A percentile compares a stretch with the other conserved stretches of the same genome.
These are phyloP conservation scores for Cephonodes hylas DNA, from an alignment of 2,888 invertebrate species.

Conservation along the genomic window DNA sequence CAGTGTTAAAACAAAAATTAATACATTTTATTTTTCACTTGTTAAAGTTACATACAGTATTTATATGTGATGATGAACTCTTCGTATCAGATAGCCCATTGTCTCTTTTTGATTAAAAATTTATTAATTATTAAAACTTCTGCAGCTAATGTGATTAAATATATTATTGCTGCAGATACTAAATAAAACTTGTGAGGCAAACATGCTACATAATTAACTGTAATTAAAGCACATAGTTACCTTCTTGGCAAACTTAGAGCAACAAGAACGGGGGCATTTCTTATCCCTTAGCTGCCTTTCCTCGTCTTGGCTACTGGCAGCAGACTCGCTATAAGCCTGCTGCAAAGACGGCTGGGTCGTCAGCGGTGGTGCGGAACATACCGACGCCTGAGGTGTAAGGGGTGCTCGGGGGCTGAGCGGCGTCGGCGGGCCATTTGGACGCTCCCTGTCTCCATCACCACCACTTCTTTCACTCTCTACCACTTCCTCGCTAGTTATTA, in stretches of 20 bases:
- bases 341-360: slow-evolving; percentile 74
- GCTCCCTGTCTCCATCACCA: slow-evolving; percentile 60
- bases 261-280: slow-evolving; percentile 87
- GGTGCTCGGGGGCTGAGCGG: slow-evolving; percentile 70
- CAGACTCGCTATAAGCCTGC: slow-evolving; percentile 76
- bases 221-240: slow-evolving; percentile 65
- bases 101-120: no score
- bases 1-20: no score
- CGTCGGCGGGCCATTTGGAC: slow-evolving; percentile 73
- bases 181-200: no score
- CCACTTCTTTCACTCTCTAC: slow-evolving; percentile 61
- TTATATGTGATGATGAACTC: no score
- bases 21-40: no score
- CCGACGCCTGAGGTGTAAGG: slow-evolving; percentile 70
- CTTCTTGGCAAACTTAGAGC: slow-evolving; percentile 91
- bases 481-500: slow-evolving; percentile 84
- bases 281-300: slow-evolving; percentile 75
- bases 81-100: no score
- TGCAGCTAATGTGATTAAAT: not conserved
- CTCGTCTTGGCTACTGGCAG: slow-evolving; percentile 83
- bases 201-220: not conserved
- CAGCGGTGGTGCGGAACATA: slow-evolving; percentile 74
- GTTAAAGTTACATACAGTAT: no score
- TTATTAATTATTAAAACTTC: no score
- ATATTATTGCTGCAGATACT: no score